A percentile compares a stretch with the other conserved stretches of the same genome.
Evolutionary conservation across 1,140 invertebrate genomes (phyloP).

Genomic region (Hermatobates lingyangjiaoensis): DNA sequence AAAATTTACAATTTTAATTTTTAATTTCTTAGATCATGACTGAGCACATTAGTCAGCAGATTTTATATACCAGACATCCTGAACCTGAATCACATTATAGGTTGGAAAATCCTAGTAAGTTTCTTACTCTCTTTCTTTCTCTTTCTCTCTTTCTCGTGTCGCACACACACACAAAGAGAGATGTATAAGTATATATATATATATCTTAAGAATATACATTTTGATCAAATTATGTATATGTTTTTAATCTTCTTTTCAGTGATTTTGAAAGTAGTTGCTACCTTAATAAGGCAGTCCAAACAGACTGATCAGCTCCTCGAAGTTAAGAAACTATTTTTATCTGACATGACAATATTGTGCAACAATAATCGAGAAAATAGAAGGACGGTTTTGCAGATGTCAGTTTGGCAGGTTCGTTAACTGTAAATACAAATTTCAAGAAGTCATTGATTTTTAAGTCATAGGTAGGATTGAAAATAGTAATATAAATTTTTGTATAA

Average conservation of each 20-base stretch:
- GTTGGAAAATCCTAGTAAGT: slow-evolving; percentile 91
- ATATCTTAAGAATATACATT: not conserved
- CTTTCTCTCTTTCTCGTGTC: too few relatives aligned
- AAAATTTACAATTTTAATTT: slow-evolving; percentile 5
- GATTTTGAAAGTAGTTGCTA: slow-evolving; percentile 96
- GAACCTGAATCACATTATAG: slow-evolving; percentile 87
- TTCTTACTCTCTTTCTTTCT: too few relatives aligned
- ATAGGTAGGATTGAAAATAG: too few relatives aligned
- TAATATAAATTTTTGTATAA: too few relatives aligned
- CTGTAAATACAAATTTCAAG: too few relatives aligned
- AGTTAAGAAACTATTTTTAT: slow-evolving; percentile 90
- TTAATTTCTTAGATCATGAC: slow-evolving; percentile 57
- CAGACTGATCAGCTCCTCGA: slow-evolving; percentile 76
- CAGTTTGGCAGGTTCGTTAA: slow-evolving; percentile 90
- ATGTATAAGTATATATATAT: too few relatives aligned
- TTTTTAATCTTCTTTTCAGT: slow-evolving; percentile 37
- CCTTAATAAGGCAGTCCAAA: slow-evolving; percentile 88
- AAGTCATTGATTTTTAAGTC: too few relatives aligned
- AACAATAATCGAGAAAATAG: slow-evolving; percentile 95
- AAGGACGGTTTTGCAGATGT: slow-evolving; percentile 95
- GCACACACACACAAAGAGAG: too few relatives aligned
- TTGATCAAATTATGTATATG: not conserved
- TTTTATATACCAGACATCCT: slow-evolving; percentile 73
- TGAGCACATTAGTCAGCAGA: slow-evolving; percentile 88
- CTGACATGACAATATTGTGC: slow-evolving; percentile 91